Evolutionary conservation across 2,888 invertebrate species (phyloP), one percentile per base, ranked within the genome.

Genomic region (Torymus tubicola): DNA sequence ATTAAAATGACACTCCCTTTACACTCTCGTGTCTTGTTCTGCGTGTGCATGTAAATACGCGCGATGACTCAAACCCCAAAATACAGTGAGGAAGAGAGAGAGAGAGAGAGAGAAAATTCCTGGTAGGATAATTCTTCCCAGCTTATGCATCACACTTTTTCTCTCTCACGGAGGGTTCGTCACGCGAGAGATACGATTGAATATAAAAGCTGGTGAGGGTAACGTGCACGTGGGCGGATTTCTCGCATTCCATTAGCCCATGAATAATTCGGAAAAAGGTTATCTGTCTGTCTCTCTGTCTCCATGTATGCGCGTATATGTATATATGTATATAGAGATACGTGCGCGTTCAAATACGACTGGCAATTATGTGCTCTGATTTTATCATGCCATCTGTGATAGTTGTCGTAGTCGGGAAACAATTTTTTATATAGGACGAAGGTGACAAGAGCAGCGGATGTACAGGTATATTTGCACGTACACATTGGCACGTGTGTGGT

Each of bases 211-310:
- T 64, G 57, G 77, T 24, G 63, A 70, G 67, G 55, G 67, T 61
- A 31, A 10, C 70, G 2, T 0, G 21, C 52, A 65, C 78, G 81
- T 78, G 64, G 78, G 80, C 68, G 80, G 65, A 81, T 78, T 78
- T 74, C 78, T 78, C 74, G 70, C 74, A 78, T 81, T 81, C 74
- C 81, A 73, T 69, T 73, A 64, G 16, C 42, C 68, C 77, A 77
- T 81, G 81, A 81, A 81, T 81, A 70, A 81, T 81, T 81, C 64
- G 77, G 81, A 42, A 58, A 69, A 73, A 61, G 60, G 58, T 18
- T 42, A 14, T 57, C 50, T 18, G 67, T 18, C 58, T 65, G 42
- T 42, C 42, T 42, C 1, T 42, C 42, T 42, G 42, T 42, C 42
- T 8, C 8, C 8, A 1, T 42, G 10, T 42, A 8, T 8, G 10